Evolutionary conservation across 2,888 invertebrate genomes (phyloP), one percentile per base, ranked within the genome.

Genomic region (Argyresthia goedartella): DNA sequence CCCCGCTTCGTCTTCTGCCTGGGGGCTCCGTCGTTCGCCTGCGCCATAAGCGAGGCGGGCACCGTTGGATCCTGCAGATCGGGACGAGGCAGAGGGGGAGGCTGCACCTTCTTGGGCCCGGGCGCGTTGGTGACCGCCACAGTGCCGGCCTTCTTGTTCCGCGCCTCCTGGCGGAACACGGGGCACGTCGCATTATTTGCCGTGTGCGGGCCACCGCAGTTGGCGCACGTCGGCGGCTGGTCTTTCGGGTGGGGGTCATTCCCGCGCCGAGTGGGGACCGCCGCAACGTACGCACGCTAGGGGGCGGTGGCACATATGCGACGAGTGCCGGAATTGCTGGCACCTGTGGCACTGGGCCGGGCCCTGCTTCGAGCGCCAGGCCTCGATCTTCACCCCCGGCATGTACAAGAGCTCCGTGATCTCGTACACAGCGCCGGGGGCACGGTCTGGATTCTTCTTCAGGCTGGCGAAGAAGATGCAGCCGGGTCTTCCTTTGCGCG

Each of bases 401-500:
- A 49, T 49, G 16, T 9, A n/a, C n/a, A 49, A 16, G 15, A 49
- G 39, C 41, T 49, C 36, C 13, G 52, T 54, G 52, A 52, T 7
- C 13, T 15, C 33, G 25, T 25, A 47, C 8, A 47, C 16, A 8
- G 11, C n/a, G 25, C 25, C 25, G 25, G 25, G 47, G n/a, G 15
- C 25, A 1, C 8, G 10, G n/a, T 47, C 25, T 1, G 48, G 25
- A 4, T 15, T 46, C 9, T 14, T 9, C 36, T 10, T 1, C 8
- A 49, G 13, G 11, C 34, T 50, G 13, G 16, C 8, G 49, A 43
- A 52, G 34, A 41, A 53, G 34, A 48, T 15, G n/a, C 25, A 43
- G 33, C 33, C n/a, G 34, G 49, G 13, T 14, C 60, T 52, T 61
- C 56, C 8, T 57, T 52, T 50, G 47, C 52, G 33, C 61, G 57